These are phyloP conservation scores for Anguilla anguilla DNA, from an alignment of 2,797 vertebrate genomes.

Conservation along the genomic window DNA sequence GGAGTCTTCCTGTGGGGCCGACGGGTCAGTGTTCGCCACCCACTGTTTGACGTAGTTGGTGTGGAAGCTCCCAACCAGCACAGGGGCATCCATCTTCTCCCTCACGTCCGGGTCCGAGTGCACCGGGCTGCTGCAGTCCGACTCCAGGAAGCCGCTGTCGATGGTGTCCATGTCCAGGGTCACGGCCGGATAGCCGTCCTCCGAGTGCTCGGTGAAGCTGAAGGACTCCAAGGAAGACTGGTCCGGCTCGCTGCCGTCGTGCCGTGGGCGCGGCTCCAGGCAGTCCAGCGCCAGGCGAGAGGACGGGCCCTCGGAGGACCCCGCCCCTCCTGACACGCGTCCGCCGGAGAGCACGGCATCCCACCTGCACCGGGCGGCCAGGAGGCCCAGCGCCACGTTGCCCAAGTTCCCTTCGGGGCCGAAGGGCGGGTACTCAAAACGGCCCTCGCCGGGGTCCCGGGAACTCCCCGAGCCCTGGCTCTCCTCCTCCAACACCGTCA, in stretches of 20 bases:
- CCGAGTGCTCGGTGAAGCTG: slow-evolving; percentile 65
- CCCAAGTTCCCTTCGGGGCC: slow-evolving; percentile 45
- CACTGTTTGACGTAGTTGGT: slow-evolving; percentile 79
- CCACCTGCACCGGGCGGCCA: slow-evolving; percentile 32
- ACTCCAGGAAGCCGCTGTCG: slow-evolving; percentile 85
- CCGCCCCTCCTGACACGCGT: slow-evolving; percentile 30
- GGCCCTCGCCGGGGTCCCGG: slow-evolving; percentile 40
- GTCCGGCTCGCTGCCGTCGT: slow-evolving; percentile 66
- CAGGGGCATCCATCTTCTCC: slow-evolving; percentile 46
- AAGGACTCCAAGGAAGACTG: slow-evolving; percentile 72
- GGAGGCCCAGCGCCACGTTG: slow-evolving; percentile 37
- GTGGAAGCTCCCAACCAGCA: slow-evolving; percentile 51
- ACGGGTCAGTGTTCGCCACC: slow-evolving; percentile 58
- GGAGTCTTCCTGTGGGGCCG: slow-evolving; percentile 42
- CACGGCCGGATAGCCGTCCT: slow-evolving; percentile 79
- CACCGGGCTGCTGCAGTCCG: slow-evolving; percentile 75
- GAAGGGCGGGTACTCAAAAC: slow-evolving; percentile 61
- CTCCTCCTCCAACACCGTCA: slow-evolving; percentile 77
- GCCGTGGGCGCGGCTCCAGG: slow-evolving; percentile 61
- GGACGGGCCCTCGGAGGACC: slow-evolving; percentile 35
- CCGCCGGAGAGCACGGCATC: not conserved
- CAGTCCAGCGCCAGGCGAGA: slow-evolving; percentile 53
- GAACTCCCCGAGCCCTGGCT: slow-evolving; percentile 48
- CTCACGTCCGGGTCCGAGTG: slow-evolving; percentile 55
- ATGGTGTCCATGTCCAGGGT: slow-evolving; percentile 89